Evolutionary conservation across 2,113 vertebrate species (phyloP).

Genomic region (Uria aalge): DNA sequence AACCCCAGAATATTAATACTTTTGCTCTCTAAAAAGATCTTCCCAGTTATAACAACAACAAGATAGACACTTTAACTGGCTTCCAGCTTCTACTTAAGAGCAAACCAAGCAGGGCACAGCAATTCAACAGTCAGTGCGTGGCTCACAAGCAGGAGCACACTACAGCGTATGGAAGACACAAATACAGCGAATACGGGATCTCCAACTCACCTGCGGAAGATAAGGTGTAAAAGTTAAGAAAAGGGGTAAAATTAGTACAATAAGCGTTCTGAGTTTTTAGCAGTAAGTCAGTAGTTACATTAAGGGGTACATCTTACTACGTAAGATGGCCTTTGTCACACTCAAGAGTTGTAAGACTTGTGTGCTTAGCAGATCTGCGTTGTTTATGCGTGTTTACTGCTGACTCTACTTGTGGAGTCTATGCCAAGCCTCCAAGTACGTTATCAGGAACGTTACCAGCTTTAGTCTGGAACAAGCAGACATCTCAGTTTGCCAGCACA

Average conservation of each 20-base stretch:
- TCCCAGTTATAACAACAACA: background rate
- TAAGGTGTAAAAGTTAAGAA: background rate
- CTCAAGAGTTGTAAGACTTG: background rate
- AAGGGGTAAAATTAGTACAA: background rate
- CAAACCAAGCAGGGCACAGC: background rate
- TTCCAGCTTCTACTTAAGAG: background rate
- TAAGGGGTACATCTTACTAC: background rate
- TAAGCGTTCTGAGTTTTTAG: background rate
- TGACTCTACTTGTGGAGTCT: background rate
- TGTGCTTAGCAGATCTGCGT: background rate
- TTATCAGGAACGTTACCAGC: constrained; percentile 12
- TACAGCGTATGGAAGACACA: background rate
- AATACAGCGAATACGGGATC: background rate
- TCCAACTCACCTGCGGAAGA: background rate
- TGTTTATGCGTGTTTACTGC: background rate
- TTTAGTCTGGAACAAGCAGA: background rate
- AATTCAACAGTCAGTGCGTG: background rate
- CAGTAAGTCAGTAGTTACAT: background rate
- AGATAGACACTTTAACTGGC: background rate
- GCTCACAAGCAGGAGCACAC: background rate
- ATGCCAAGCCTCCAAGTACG: background rate
- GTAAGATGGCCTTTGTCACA: background rate
- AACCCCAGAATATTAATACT: background rate
- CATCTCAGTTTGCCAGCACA: background rate
- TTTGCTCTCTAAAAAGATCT: background rate